These are phyloP conservation scores for Ecdyonurus torrentis DNA, from an alignment of 2,888 invertebrate species.

Conservation along the genomic window DNA sequence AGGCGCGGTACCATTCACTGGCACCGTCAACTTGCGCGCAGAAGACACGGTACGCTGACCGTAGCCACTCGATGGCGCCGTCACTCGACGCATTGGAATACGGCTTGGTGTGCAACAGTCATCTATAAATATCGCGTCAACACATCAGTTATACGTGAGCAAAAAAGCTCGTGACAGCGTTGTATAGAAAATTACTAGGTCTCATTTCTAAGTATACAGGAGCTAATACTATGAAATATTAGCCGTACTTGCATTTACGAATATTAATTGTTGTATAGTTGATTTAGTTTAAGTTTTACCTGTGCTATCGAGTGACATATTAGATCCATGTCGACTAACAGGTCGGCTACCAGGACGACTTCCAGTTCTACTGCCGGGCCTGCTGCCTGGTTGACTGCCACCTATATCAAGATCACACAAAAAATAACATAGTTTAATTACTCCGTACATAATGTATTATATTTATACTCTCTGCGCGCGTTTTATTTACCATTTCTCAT, in stretches of 20 bases:
- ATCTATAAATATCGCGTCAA: constrained; percentile 39
- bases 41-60: constrained; percentile 11
- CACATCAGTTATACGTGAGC: no score
- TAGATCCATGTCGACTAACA: constrained; percentile 84
- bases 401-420: no score
- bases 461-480: neutral
- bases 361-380: constrained; percentile 71
- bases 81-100: constrained; percentile 37
- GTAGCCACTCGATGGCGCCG: constrained; percentile 33
- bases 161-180: no score
- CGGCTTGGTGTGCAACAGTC: constrained; percentile 64
- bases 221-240: no score
- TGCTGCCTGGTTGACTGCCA: constrained; percentile 40
- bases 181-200: no score
- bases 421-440: no score
- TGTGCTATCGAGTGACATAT: constrained; percentile 75
- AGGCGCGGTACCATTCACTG: constrained; percentile 23
- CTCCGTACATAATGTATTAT: neutral
- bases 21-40: constrained; percentile 9
- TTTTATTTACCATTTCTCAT: constrained; percentile 4
- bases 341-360: constrained; percentile 81
- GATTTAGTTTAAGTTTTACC: constrained; percentile 44
- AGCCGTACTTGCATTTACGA: no score
- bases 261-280: no score
- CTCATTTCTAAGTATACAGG: no score